A percentile compares a stretch with the other conserved stretches of the same genome.
phyloP scores from a whole-genome alignment of 2,888 invertebrate genomes.

The Leptinotarsa haldemani region DNA sequence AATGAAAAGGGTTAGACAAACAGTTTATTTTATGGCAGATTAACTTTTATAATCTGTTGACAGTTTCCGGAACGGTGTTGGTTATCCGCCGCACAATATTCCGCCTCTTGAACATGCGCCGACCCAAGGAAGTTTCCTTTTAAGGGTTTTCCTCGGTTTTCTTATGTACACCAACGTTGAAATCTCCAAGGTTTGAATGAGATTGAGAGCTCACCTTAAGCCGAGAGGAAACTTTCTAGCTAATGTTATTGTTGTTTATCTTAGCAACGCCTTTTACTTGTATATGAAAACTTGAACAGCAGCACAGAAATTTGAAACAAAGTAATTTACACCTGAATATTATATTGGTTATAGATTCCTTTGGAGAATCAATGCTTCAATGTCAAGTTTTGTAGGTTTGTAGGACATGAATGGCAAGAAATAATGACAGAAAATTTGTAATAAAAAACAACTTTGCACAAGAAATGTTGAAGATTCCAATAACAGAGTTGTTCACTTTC shows the following conservation, averaged over 20 bases:
- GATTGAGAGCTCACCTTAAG: conserved; percentile 6
- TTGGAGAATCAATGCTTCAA: no score
- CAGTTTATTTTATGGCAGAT: conserved; percentile 63
- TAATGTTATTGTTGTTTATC: neutral
- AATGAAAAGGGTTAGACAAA: conserved; percentile 60
- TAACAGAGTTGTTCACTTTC: no score
- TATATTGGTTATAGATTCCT: no score
- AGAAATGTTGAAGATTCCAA: no score
- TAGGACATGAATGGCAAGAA: no score
- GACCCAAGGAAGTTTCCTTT: conserved; percentile 39
- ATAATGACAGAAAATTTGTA: no score
- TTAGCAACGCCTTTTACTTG: no score
- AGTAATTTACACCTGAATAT: no score
- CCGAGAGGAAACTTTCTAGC: neutral
- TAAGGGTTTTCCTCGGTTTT: conserved; percentile 41
- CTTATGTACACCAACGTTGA: conserved; percentile 49
- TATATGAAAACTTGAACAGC: no score
- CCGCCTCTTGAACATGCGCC: conserved; percentile 47
- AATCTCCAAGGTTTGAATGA: conserved; percentile 43
- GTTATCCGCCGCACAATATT: conserved; percentile 51
- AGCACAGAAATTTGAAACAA: no score
- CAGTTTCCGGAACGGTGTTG: conserved; percentile 59
- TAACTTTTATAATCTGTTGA: conserved; percentile 65
- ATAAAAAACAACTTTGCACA: no score
- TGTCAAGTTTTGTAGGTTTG: no score